Evolutionary conservation across 1,140 invertebrate species (phyloP), one percentile per base, ranked within the genome.

Genomic region (Trichonephila clavipes): DNA sequence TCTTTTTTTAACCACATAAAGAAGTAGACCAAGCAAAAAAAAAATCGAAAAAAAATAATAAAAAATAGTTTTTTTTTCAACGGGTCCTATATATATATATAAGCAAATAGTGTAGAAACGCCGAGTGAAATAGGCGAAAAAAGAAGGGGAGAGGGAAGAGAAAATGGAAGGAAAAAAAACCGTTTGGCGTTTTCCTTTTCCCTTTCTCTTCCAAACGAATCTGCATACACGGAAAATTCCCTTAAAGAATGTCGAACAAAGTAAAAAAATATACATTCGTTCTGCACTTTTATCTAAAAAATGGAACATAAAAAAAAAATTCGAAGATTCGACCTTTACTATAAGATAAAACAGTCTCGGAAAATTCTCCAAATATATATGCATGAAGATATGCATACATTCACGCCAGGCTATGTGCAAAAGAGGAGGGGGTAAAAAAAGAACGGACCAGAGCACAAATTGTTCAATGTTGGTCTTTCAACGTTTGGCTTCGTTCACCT

Each of bases 401-500:
- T 64, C 66, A 93, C 28, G 66, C 86, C 66, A 64, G 86, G 24
- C 40, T 69, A 92, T 92, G 62, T 69, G 51, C 24, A 28, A 59
- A 72, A 44, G 66, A 19, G 44, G 59, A 21, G 34, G 77, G 19
- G 40, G 1, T 7, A 69, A 24, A 69, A 69, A 69, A 69, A 69
- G 64, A 69, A 12, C n/a, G 10, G 59, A 24, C 34, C 12, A 16
- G 24, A 51, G 93, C 77, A 34, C 69, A 88, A 93, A 93, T 93
- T 93, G 92, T 93, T 88, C 92, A 61, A 81, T 93, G 92, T 93
- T 93, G 92, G 92, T 93, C 92, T 93, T 93, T 88, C 90, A 91
- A 82, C 90, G 21, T 83, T 91, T 83, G 90, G 77, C 90, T 90
- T 90, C 88, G 40, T 90, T 81, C 88, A 88, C 62, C 87, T 72